These are phyloP conservation scores for Masticophis lateralis DNA, from an alignment of 2,797 vertebrate genomes.

Conservation along the genomic window DNA sequence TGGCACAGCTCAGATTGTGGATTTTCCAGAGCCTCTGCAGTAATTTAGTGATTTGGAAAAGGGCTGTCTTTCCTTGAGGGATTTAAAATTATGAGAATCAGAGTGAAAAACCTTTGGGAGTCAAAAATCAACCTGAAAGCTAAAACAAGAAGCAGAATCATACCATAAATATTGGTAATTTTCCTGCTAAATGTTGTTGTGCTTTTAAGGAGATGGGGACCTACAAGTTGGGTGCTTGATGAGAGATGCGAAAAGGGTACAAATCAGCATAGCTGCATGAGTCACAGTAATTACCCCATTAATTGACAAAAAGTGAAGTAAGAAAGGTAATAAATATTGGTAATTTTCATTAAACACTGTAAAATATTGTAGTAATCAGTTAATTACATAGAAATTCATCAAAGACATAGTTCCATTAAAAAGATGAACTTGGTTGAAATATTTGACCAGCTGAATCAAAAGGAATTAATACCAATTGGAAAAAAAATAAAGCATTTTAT, in stretches of 20 bases:
- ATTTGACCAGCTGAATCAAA: neutral
- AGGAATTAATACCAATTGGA: slow-evolving; percentile 4
- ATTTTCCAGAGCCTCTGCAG: neutral
- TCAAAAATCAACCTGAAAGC: neutral
- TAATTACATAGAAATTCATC: slow-evolving; percentile 11
- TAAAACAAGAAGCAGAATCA: neutral
- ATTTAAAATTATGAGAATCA: neutral
- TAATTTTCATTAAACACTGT: slow-evolving; percentile 6
- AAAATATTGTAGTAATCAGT: neutral
- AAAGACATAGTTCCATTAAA: slow-evolving; percentile 12
- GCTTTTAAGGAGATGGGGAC: neutral
- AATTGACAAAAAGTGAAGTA: neutral
- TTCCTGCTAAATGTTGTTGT: neutral
- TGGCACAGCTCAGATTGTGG: neutral
- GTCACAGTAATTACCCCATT: slow-evolving; percentile 4
- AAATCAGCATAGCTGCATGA: slow-evolving; percentile 21
- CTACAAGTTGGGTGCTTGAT: neutral
- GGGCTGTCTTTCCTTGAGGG: neutral
- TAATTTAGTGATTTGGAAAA: neutral
- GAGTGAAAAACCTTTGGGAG: neutral
- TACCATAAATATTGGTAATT: neutral
- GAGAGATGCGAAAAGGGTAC: neutral
- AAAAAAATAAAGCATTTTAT: slow-evolving; percentile 17
- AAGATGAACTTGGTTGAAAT: neutral
- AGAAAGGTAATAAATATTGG: neutral